Evolutionary conservation across 1,140 invertebrate species (phyloP).

Genomic region (Zaprionus africanus): DNA sequence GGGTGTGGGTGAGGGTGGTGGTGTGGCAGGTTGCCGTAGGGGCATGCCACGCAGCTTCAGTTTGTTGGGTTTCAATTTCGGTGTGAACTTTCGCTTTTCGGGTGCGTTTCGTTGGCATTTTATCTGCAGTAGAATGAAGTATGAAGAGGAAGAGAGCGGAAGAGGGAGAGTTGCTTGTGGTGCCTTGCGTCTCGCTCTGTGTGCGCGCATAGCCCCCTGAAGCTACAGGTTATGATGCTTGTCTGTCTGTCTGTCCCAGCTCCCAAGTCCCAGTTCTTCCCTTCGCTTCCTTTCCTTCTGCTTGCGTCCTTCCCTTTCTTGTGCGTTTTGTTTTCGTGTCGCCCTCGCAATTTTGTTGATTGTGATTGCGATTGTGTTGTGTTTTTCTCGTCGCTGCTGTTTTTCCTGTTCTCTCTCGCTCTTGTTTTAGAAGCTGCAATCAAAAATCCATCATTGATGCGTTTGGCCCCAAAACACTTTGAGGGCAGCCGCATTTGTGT

Average conservation of each 20-base stretch:
- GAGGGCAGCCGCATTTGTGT: constrained; percentile 14
- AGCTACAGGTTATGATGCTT: constrained; percentile 79
- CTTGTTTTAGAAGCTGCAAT: constrained; percentile 67
- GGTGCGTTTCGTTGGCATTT: constrained; percentile 37
- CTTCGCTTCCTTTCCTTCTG: not conserved
- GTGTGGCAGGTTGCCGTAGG: not conserved
- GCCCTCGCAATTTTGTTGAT: constrained; percentile 70
- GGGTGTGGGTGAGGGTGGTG: not conserved
- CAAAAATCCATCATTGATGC: constrained; percentile 70
- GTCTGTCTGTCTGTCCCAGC: constrained; percentile 25
- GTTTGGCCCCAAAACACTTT: constrained; percentile 16
- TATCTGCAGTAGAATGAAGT: constrained; percentile 13
- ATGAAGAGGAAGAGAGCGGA: not conserved
- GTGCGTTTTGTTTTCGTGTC: constrained; percentile 59
- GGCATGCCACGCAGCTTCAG: constrained; percentile 27
- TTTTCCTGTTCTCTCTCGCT: constrained; percentile 22
- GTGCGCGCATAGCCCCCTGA: constrained; percentile 48
- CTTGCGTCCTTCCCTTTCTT: constrained; percentile 43
- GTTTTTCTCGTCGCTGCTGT: constrained; percentile 20
- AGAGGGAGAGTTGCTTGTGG: constrained; percentile 4
- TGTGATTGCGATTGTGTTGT: constrained; percentile 43
- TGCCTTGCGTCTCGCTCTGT: constrained; percentile 45
- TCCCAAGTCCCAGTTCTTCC: not conserved
- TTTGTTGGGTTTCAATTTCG: constrained; percentile 76
- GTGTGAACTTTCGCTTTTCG: constrained; percentile 73